phyloP scores from a whole-genome alignment of 35 echinoderm and acorn worm genomes.

The Ophioderma brevispina region DNA sequence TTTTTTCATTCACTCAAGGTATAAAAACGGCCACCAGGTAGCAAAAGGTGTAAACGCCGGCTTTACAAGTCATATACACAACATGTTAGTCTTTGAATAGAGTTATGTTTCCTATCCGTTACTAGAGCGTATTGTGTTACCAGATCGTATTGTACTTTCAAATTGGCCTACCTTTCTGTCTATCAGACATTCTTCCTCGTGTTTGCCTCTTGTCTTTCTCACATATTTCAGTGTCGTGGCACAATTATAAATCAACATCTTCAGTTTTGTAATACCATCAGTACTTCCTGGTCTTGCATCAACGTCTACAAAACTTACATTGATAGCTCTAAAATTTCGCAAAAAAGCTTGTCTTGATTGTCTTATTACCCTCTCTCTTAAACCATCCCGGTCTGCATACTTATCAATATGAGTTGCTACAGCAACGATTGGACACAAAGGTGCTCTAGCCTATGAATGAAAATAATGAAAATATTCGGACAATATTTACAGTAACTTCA shows the following conservation, averaged over 20 bases:
- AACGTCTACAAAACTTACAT: not conserved
- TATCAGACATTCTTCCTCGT: no score
- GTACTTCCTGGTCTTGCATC: not conserved
- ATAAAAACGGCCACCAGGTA: no score
- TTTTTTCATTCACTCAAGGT: no score
- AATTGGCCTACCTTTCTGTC: no score
- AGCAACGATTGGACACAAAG: slow-evolving; percentile 45
- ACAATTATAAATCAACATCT: slow-evolving; percentile 40
- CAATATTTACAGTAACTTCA: no score
- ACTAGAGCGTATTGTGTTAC: no score
- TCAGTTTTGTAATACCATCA: slow-evolving; percentile 35
- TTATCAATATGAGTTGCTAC: slow-evolving; percentile 57
- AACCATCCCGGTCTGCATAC: not conserved
- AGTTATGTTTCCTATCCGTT: no score
- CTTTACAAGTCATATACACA: no score
- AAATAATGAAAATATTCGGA: no score
- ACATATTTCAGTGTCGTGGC: slow-evolving; percentile 27
- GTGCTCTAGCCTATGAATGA: slow-evolving; percentile 51
- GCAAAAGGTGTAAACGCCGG: no score
- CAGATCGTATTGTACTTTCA: no score
- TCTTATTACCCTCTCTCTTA: slow-evolving; percentile 17
- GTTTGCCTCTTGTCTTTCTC: slow-evolving; percentile 17
- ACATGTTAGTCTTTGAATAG: no score
- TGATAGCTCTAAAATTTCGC: slow-evolving; percentile 17
- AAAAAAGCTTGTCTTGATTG: not conserved